Conservation (phyloP, 2,888 invertebrate genomes). For the Microctonus aethiopoides region DNA sequence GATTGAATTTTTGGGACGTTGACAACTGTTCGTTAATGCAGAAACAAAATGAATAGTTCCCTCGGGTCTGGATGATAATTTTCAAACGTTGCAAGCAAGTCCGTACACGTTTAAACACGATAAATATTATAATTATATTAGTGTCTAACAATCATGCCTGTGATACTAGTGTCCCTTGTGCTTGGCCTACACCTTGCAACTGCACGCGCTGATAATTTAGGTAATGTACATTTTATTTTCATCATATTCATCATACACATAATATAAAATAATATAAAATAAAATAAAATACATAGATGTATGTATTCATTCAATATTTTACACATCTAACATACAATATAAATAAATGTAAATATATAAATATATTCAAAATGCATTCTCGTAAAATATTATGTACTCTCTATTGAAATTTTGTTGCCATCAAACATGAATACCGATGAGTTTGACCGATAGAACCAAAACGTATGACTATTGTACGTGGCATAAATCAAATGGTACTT, state of each 20-base stretch:
- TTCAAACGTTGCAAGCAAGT: constrained; percentile 26
- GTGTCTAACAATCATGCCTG: constrained; percentile 40
- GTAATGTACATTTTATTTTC: constrained; percentile 43
- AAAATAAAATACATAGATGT: no score
- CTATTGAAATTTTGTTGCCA: constrained; percentile 2
- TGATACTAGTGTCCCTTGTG: constrained; percentile 43
- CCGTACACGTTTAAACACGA: not conserved
- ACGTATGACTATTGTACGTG: constrained; percentile 5
- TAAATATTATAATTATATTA: constrained; percentile 32
- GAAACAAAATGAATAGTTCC: constrained; percentile 41
- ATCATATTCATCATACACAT: not conserved
- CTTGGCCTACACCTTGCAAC: constrained; percentile 42
- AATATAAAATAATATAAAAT: not conserved
- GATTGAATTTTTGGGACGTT: not conserved
- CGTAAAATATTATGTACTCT: constrained; percentile 9
- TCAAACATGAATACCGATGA: constrained; percentile 12
- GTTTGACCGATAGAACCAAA: constrained; percentile 1
- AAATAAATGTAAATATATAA: not conserved
- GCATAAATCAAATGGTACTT: constrained; percentile 1
- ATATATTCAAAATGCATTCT: not conserved
- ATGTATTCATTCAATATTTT: no score
- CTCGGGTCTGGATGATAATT: constrained; percentile 42
- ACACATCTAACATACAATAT: not conserved
- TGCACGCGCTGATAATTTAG: constrained; percentile 53
- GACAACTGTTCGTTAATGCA: not conserved